Base-by-base conservation (phyloP, 2,888 invertebrate species). In the Choristoneura rosaceana region DNA sequence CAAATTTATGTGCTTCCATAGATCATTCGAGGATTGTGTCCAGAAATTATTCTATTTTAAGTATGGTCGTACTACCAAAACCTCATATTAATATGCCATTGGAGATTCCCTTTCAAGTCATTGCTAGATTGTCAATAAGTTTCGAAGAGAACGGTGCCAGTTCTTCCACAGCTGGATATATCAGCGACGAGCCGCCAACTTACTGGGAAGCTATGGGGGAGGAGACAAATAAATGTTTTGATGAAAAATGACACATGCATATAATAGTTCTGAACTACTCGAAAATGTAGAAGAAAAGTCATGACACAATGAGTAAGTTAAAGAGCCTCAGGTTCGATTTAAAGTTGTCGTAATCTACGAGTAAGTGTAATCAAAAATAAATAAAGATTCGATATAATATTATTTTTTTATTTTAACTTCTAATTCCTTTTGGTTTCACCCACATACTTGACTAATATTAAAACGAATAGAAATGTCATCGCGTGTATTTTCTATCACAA, bases 181-280 rank as follows among this genome's bases (percentile, higher is more conserved):
- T 7, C 38, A 38, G 43, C 7, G 41, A 52, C 38, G 61, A 17
- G 14, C 71, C 61, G 15, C 71, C 71, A 0, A 67, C 71, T 12
- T 71, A 71, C 14, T 71, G 71, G 71, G 71, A 71, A 45, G 66
- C 55, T 34, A 71, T 71, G 71, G 45, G 67, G 15, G 71, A 71
- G 55, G 55, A 45, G 3, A 55, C 55, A 34, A 62, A 71, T 17
- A 38, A 71, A 52, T 52, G 0, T 17, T 10, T 52, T 15, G 17
- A 52, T 9, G 9, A 52, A 52, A n/a, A 52, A 7, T 38, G 38
- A 10, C 9, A 17, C 8, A 3, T 9, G 0, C 15, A 34, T 34
- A 3, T 34, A 5, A 34, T 34, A 34, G 25, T 52, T 9, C 52
- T 17, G 17, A 52, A 52, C 1, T 17, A 52, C 10, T 52, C 2